Evolutionary conservation across 2,888 invertebrate genomes (phyloP).

Genomic region (Tetranychus piercei): DNA sequence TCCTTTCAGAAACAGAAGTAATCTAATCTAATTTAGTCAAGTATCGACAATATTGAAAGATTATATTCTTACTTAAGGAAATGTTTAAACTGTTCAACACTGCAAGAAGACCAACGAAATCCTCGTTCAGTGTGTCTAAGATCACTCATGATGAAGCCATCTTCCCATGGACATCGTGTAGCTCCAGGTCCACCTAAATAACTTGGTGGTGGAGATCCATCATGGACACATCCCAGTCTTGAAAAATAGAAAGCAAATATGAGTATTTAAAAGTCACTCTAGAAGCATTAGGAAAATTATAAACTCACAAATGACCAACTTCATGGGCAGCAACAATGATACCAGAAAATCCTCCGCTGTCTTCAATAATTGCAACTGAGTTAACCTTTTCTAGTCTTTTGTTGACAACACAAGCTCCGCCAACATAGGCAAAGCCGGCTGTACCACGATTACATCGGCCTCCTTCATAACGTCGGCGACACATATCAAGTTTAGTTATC

Average conservation of each 20-base stretch:
- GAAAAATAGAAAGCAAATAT: not conserved
- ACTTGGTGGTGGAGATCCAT: conserved; percentile 80
- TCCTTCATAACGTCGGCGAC: conserved; percentile 80
- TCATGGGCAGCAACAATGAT: conserved; percentile 91
- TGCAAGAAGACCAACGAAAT: conserved; percentile 83
- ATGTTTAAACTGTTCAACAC: conserved; percentile 79
- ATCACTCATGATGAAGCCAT: conserved; percentile 84
- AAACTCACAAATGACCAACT: conserved; percentile 82
- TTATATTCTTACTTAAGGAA: conserved; percentile 57
- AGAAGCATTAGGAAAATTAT: not conserved
- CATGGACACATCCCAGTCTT: conserved; percentile 84
- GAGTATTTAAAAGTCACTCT: not conserved
- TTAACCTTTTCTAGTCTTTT: conserved; percentile 85
- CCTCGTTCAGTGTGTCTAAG: conserved; percentile 80
- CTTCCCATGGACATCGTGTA: conserved; percentile 83
- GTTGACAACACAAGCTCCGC: conserved; percentile 86
- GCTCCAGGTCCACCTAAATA: conserved; percentile 85
- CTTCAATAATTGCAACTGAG: conserved; percentile 86
- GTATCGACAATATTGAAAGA: too few species aligned
- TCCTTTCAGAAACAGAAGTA: not conserved
- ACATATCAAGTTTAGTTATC: conserved; percentile 95
- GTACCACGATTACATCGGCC: conserved; percentile 94
- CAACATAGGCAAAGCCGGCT: conserved; percentile 89
- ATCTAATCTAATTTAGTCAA: not conserved
- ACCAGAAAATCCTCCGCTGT: conserved; percentile 85